A percentile compares a stretch with the other conserved stretches of the same genome.
Evolutionary conservation across 2,113 vertebrate species (phyloP).

Genomic region (Percopsis transmontana): DNA sequence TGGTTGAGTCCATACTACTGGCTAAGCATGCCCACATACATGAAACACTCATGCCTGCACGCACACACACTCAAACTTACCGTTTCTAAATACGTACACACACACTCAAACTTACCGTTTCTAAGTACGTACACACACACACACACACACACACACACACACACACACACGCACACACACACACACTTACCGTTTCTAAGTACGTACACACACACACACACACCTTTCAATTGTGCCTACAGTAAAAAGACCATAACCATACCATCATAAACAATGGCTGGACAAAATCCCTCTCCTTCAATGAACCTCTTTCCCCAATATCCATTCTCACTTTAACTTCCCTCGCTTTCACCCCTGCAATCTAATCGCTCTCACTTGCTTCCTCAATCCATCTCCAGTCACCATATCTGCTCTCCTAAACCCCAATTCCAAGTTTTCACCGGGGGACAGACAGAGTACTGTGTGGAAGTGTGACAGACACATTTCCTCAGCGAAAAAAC

Average conservation of each 20-base stretch:
- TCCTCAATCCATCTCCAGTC: no score
- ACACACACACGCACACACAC: background rate
- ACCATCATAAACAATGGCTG: conserved; percentile 20
- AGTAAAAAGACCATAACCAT: conserved; percentile 55
- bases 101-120: conserved; percentile 38
- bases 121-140: conserved; percentile 54
- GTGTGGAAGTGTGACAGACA: no score
- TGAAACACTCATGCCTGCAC: conserved; percentile 13
- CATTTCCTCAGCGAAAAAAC: no score
- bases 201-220: conserved; percentile 34
- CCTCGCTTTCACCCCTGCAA: no score
- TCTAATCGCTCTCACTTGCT: no score
- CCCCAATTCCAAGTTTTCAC: no score
- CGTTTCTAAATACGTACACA: background rate
- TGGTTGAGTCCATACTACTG: conserved; percentile 18
- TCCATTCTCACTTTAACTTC: no score
- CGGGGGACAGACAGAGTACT: no score
- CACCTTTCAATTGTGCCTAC: conserved; percentile 54
- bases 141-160: background rate
- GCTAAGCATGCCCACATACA: conserved; percentile 19
- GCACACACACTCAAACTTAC: conserved; percentile 8
- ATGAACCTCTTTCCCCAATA: no score
- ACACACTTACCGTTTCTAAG: conserved; percentile 4
- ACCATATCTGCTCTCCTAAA: no score
- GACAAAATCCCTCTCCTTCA: no score